These are phyloP conservation scores for Callinectes sapidus DNA, from an alignment of 2,888 invertebrate genomes.

Conservation along the genomic window DNA sequence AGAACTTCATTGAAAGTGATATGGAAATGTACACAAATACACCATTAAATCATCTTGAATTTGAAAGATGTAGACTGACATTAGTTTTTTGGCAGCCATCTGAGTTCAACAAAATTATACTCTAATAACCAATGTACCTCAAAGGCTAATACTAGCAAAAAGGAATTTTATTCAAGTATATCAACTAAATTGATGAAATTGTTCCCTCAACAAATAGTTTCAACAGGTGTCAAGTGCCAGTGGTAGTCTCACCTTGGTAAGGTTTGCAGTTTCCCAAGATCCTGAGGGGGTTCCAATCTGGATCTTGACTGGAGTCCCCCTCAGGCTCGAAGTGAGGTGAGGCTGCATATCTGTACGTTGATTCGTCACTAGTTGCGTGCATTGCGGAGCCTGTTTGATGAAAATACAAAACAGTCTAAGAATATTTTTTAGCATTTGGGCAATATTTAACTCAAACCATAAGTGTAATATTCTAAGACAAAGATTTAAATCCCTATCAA, in stretches of 20 bases:
- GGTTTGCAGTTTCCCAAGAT: not conserved
- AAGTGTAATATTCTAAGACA: no score
- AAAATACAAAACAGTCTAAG: not conserved
- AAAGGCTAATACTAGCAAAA: not conserved
- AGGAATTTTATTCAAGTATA: not conserved
- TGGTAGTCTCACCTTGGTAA: not conserved
- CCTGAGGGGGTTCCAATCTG: not conserved
- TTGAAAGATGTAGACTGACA: not conserved
- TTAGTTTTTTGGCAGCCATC: no score
- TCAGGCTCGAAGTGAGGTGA: not conserved
- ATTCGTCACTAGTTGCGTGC: not conserved
- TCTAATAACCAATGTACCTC: no score
- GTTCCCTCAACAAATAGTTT: not conserved
- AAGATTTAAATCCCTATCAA: no score
- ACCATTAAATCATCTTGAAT: not conserved
- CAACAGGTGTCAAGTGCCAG: no score
- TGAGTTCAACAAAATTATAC: no score
- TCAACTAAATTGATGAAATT: not conserved
- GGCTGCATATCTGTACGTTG: not conserved
- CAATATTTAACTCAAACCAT: no score
- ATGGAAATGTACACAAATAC: not conserved
- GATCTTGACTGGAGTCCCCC: not conserved
- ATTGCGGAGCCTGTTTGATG: slow-evolving; percentile 12
- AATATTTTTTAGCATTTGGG: not conserved
- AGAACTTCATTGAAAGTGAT: not conserved